Evolutionary conservation across 2,113 vertebrate genomes (phyloP), one percentile per base, ranked within the genome.

Genomic region (Laticauda laticaudata): DNA sequence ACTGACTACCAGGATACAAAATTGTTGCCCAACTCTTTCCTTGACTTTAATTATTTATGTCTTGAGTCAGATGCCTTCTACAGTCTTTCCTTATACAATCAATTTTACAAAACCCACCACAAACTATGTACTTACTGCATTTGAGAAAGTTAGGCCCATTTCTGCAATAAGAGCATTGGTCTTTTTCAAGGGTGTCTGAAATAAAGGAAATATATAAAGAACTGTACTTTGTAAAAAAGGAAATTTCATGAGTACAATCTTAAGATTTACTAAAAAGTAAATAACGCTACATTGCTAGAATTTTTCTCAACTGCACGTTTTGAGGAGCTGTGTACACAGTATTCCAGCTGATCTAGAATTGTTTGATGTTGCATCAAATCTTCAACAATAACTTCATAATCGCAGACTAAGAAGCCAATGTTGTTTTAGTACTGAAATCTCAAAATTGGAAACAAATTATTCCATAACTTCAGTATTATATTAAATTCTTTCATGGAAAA

Each of bases 151-250:
- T 89, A 99, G 97, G 56, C 99, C 99, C 93, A 98, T 98, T 51
- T 99, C 98, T 2, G 98, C 99, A 23, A 99, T 98, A 1, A 99
- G 98, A 75, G 98, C 98, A 59, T 97, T 98, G 0, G 99, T 98
- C 96, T 99, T 99, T 95, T 96, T 98, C 0, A 99, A 96, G 0
- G 99, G 99, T 86, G 96, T 99, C 99, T 99, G 96, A n/a, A 97
- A 97, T 34, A 56, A 93, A 97, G 91, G 61, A 0, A 96, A 48
- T 0, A 90, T 29, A 85, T 89, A n/a, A 56, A 90, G 2, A 59
- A 86, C 12, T 26, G 7, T 53, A 51, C n/a, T 15, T 53, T 8
- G 20, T 53, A 24, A 55, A 69, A 55, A 90, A 15, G 56, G 29
- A 61, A 23, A 23, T 5, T 26, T 91, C 55, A 43, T 43, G 14